Percentiles rank a stretch among this genome's conserved stretches.
Evolutionary conservation across 2,888 invertebrate genomes (phyloP).

Genomic region (Ormia ochracea): DNA sequence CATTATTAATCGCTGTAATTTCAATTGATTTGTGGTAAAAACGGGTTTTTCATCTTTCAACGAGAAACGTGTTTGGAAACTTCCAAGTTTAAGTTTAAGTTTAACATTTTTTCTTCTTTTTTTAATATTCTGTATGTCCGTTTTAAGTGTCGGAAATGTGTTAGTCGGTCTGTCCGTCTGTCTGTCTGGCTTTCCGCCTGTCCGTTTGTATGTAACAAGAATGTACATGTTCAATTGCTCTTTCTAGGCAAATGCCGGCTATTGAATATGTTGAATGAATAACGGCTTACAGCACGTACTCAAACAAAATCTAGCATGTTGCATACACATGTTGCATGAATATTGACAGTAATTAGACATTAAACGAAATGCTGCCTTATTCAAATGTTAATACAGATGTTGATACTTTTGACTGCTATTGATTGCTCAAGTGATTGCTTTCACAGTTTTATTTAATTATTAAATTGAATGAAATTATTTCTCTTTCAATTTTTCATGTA

Average conservation of each 20-base stretch:
- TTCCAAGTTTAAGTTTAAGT: conserved; percentile 17
- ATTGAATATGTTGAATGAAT: conserved; percentile 28
- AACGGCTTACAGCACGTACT: conserved; percentile 22
- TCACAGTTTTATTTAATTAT: background rate
- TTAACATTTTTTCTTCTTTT: background rate
- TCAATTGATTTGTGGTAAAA: conserved; percentile 43
- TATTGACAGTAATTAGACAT: conserved; percentile 60
- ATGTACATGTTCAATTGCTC: conserved; percentile 35
- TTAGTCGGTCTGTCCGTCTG: too few species aligned
- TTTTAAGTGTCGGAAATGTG: conserved; percentile 44
- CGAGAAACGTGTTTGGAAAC: background rate
- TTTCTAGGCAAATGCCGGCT: conserved; percentile 26
- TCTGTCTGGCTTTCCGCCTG: too few species aligned
- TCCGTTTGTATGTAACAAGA: background rate
- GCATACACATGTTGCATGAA: conserved; percentile 12
- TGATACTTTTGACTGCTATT: conserved; percentile 46
- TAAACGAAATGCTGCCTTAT: conserved; percentile 44
- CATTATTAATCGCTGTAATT: conserved; percentile 36
- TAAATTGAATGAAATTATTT: conserved; percentile 15
- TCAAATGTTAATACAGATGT: conserved; percentile 34
- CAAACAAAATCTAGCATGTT: background rate
- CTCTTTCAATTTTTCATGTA: background rate
- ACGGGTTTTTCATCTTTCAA: conserved; percentile 39
- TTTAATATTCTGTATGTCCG: background rate
- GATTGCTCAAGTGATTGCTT: conserved; percentile 21